These are phyloP conservation scores for Eulemur albifrons DNA, from an alignment of 2,797 vertebrate species.

Conservation along the genomic window DNA sequence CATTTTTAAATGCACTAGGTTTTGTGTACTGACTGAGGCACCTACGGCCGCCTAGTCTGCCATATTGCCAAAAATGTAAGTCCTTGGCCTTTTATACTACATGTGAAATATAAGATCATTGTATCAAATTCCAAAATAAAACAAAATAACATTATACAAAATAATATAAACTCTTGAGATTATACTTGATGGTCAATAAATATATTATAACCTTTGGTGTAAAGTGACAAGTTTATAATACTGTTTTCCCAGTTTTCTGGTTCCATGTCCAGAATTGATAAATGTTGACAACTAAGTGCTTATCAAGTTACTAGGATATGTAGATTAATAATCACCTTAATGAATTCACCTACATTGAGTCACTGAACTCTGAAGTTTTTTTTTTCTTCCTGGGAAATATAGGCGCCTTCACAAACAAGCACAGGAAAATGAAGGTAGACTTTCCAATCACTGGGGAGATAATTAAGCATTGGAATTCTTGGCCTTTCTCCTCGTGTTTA, in stretches of 20 bases:
- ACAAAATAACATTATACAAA: neutral
- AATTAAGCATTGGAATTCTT: conserved; percentile 46
- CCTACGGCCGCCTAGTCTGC: neutral
- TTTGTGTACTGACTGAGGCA: neutral
- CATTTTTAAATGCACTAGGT: neutral
- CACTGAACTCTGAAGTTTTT: neutral
- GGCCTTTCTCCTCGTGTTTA: conserved; percentile 21
- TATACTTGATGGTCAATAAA: neutral
- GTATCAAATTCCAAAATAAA: neutral
- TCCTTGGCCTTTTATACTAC: neutral
- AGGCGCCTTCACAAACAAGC: neutral
- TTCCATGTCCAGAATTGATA: neutral
- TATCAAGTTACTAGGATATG: neutral
- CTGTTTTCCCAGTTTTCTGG: neutral
- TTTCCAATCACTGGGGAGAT: conserved; percentile 39
- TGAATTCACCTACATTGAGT: conserved; percentile 4
- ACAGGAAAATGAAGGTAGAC: conserved; percentile 50
- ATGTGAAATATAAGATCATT: neutral
- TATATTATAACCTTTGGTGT: neutral
- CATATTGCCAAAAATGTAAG: neutral
- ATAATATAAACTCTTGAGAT: neutral
- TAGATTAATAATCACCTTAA: conserved; percentile 5
- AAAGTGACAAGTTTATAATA: neutral
- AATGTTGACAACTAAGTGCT: neutral
- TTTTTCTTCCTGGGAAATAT: conserved; percentile 37